Conservation (phyloP, 2,113 vertebrate species). For the Prunella fulvescens region DNA sequence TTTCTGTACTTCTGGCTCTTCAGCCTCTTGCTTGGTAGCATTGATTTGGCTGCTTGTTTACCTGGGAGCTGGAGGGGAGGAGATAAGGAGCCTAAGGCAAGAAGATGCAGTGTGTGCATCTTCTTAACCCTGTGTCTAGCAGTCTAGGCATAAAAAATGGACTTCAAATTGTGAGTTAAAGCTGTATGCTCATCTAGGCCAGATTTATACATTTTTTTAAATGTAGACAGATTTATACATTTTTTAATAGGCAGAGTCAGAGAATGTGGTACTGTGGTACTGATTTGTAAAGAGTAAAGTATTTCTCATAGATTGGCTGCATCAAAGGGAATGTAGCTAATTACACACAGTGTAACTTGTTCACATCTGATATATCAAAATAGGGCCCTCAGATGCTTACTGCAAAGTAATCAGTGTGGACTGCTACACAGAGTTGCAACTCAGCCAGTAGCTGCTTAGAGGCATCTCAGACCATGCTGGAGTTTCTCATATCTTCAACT, state of each 20-base stretch:
- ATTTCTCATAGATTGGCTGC: not conserved
- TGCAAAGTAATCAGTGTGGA: not conserved
- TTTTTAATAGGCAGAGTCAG: not conserved
- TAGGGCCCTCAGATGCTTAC: not conserved
- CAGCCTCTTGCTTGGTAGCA: not conserved
- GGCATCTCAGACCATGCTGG: not conserved
- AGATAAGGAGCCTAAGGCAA: not conserved
- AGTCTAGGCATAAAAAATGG: not conserved
- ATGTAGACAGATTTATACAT: not conserved
- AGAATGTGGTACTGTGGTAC: not conserved
- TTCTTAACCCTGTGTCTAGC: not conserved
- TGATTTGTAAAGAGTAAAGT: not conserved
- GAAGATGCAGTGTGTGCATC: not conserved
- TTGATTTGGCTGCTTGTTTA: not conserved
- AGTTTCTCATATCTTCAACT: not conserved
- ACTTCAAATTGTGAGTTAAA: not conserved
- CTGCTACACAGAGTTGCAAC: accelerated
- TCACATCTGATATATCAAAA: not conserved
- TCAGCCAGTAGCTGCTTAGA: not conserved
- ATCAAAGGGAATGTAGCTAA: not conserved
- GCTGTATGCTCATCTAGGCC: not conserved
- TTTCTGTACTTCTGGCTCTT: not conserved
- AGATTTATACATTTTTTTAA: not conserved
- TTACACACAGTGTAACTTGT: not conserved
- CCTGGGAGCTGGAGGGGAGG: not conserved